Conservation (phyloP, 2,113 vertebrate genomes). For the Balaenoptera acutorostrata region DNA sequence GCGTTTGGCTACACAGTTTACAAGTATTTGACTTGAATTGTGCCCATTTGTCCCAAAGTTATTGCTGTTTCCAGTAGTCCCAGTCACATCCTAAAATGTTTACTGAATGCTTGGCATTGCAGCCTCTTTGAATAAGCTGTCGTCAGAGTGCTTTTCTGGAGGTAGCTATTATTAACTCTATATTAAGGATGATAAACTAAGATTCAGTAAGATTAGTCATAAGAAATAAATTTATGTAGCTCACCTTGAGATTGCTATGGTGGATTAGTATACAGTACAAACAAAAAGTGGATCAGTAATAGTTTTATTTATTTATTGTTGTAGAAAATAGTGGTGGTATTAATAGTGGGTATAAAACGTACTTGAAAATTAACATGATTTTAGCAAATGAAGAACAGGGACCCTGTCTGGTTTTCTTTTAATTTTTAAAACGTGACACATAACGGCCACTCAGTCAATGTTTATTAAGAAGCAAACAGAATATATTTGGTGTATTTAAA, state of each 20-base stretch:
- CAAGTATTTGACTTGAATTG: neutral
- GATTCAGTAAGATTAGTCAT: neutral
- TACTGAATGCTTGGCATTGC: neutral
- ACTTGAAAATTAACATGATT: neutral
- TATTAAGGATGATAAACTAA: neutral
- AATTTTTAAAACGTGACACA: neutral
- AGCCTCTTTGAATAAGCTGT: neutral
- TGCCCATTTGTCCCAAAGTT: neutral
- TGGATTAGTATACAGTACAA: neutral
- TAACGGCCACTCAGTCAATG: neutral
- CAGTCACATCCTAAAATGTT: neutral
- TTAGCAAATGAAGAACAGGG: neutral
- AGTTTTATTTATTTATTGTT: neutral
- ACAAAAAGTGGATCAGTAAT: neutral
- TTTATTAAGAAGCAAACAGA: neutral
- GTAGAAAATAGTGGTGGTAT: neutral
- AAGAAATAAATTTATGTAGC: neutral
- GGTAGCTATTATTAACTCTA: neutral
- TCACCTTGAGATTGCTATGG: neutral
- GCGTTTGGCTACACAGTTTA: neutral
- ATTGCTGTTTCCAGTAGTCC: neutral
- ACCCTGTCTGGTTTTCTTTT: neutral
- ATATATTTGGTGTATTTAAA: neutral
- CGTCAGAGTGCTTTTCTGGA: neutral
- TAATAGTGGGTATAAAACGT: neutral